These are phyloP conservation scores for Calidris pygmaea DNA, from an alignment of 2,113 vertebrate genomes.

Conservation along the genomic window DNA sequence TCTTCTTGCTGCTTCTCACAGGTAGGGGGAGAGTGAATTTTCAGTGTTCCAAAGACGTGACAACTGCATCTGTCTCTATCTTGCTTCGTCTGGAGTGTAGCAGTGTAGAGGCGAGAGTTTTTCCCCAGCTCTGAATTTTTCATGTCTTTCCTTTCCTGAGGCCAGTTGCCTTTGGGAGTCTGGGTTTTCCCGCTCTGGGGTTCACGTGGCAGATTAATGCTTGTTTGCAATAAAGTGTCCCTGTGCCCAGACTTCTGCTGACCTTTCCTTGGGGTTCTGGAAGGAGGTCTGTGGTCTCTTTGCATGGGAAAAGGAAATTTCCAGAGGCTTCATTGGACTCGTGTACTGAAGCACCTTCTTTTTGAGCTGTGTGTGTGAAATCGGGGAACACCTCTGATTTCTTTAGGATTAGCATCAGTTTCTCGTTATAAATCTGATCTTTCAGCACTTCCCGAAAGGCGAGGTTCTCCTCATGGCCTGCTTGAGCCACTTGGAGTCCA, in stretches of 20 bases:
- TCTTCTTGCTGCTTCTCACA: not conserved
- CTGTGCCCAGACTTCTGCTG: not conserved
- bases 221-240: not conserved
- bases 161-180: rapidly evolving
- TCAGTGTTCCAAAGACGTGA: not conserved
- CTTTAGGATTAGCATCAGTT: not conserved
- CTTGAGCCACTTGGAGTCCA: not conserved
- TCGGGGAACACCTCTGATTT: not conserved
- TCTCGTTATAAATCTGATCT: not conserved
- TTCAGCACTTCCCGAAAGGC: not conserved
- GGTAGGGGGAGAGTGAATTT: not conserved
- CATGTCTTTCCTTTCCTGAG: not conserved
- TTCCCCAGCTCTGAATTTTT: not conserved
- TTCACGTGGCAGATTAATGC: rapidly evolving
- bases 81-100: not conserved
- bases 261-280: not conserved
- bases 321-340: not conserved
- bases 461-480: not conserved
- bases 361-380: not conserved
- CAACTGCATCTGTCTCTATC: not conserved
- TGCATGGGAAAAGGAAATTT: not conserved
- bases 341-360: not conserved
- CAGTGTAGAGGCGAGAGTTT: not conserved
- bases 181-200: not conserved
- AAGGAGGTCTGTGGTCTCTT: not conserved